Base-by-base conservation (phyloP, 2,113 vertebrate genomes). In the Phrynosoma platyrhinos region DNA sequence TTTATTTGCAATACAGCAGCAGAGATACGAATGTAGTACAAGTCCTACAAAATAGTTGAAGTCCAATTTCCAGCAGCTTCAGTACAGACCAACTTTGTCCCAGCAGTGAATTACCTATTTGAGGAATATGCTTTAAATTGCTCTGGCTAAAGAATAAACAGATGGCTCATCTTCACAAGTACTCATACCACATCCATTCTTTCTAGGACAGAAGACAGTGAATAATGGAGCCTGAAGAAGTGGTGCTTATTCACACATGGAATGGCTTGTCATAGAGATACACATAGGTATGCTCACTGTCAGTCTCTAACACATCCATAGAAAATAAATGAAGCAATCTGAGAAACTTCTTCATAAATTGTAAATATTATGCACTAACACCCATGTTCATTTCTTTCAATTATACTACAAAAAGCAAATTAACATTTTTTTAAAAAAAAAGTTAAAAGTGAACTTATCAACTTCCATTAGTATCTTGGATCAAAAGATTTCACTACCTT, bases 91-190 rank as follows among this genome's bases (percentile, higher is more conserved):
- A 84, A 36, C 20, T 30, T 84, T 32, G 25, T 42, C 8, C 9
- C 5, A 32, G 32, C 25, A 55, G 32, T 62, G 64, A 82, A 77
- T 30, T 62, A 62, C 20, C 27, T 13, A 77, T 47, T 55, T 71
- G 55, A 82, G 86, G 87, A 81, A 66, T 82, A 86, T 85, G 64
- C 36, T 88, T 83, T 74, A 64, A 76, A 53, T 76, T n/a, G 40
- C 3, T 42, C 82, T 6, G 14, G 25, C 79, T n/a, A 42, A 77
- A 66, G 13, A 0, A 32, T 69, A 85, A 47, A 79, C 52, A 2
- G 1, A 71, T 82, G 77, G 74, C 25, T 36, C 84, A 83, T 85
- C 85, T 47, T 53, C 66, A 69, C 66, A 87, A 25, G n/a, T 74
- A 80, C 14, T 32, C 91, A 69, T 27, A 81, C 2, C 68, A 4